Percentiles rank a stretch among this genome's conserved stretches.
Conservation (phyloP, 2,888 invertebrate genomes). For the Synanthedon andrenaeformis region DNA sequence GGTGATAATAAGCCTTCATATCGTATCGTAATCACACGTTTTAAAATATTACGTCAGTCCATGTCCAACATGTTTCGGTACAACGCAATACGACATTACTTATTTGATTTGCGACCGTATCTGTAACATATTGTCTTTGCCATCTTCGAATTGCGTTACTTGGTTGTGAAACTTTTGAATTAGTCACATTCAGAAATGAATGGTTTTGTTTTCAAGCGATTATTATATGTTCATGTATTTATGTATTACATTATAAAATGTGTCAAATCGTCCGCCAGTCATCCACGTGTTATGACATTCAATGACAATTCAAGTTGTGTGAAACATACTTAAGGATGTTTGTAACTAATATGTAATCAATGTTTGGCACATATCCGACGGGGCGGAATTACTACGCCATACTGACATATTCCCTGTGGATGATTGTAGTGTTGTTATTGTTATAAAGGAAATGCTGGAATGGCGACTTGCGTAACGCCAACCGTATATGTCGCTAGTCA, state of each 20-base stretch:
- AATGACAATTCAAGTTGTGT: too few relatives aligned
- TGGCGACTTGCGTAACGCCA: too few relatives aligned
- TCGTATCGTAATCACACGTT: slow-evolving; percentile 24
- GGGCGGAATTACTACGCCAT: too few relatives aligned
- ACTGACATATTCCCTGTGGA: too few relatives aligned
- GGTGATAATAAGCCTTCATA: not conserved
- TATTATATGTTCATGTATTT: not conserved
- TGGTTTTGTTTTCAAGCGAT: not conserved
- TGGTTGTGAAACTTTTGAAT: slow-evolving; percentile 11
- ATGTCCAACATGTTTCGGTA: slow-evolving; percentile 34
- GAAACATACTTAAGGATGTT: too few relatives aligned
- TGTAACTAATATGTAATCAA: too few relatives aligned
- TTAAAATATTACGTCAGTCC: slow-evolving; percentile 32
- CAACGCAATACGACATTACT: slow-evolving; percentile 9
- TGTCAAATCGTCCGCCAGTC: too few relatives aligned
- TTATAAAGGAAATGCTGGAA: too few relatives aligned
- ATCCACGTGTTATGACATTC: too few relatives aligned
- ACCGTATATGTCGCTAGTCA: slow-evolving; percentile 1
- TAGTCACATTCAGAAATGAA: not conserved
- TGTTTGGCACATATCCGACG: too few relatives aligned
- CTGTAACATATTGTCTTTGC: slow-evolving; percentile 41
- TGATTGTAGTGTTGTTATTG: too few relatives aligned
- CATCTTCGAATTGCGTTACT: slow-evolving; percentile 17
- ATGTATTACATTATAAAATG: too few relatives aligned
- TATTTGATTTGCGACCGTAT: slow-evolving; percentile 42